A percentile compares a stretch with the other conserved stretches of the same genome.
Conservation (phyloP, 2,113 vertebrate genomes). For the Bos javanicus region DNA sequence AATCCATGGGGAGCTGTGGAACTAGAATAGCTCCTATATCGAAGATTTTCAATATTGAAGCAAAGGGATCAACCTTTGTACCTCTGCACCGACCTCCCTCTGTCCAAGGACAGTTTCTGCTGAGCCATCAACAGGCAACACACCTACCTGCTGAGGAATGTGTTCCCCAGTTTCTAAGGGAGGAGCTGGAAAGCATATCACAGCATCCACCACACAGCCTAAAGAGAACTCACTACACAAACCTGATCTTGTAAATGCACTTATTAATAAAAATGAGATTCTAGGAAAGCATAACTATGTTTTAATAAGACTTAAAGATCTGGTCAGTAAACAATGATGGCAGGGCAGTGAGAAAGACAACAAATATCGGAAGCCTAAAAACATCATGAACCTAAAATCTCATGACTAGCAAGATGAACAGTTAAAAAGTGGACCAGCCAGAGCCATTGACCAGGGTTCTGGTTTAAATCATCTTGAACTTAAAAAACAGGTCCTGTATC, state of each 20-base stretch:
- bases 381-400: neutral
- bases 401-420: neutral
- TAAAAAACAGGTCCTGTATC: neutral
- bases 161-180: neutral
- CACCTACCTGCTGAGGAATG: neutral
- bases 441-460: neutral
- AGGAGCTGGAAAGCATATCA: neutral
- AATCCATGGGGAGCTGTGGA: neutral
- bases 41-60: neutral
- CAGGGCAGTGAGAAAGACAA: neutral
- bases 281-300: neutral
- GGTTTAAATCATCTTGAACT: neutral
- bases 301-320: neutral
- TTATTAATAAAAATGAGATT: neutral
- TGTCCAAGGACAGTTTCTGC: neutral
- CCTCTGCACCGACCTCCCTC: neutral
- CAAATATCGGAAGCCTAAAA: neutral
- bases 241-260: neutral
- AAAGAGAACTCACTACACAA: neutral
- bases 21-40: neutral
- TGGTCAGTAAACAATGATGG: neutral
- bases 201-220: neutral
- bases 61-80: neutral
- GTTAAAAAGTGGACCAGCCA: neutral
- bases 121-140: neutral